Evolutionary conservation across 2,888 invertebrate genomes (phyloP), one percentile per base, ranked within the genome.

Genomic region (Tortrix viridana): DNA sequence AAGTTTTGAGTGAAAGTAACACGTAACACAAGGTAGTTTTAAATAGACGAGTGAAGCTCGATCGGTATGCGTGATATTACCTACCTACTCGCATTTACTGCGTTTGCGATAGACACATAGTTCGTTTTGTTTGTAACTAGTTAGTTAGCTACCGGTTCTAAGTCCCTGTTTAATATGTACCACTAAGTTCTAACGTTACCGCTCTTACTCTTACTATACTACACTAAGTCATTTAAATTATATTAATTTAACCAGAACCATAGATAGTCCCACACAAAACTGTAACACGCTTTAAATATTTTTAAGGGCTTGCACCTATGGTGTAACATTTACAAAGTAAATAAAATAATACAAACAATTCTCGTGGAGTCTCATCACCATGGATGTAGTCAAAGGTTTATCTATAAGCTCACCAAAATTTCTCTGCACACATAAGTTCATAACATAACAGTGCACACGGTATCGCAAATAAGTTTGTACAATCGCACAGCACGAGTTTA

Each of bases 401-500:
- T 44, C 43, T 50, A 54, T 52, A 53, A 46, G 37, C n/a, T 23
- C 44, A 52, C 5, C n/a, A 41, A 53, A 4, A 22, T 38, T 12
- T 4, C n/a, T 14, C 50, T 3, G 7, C 20, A 22, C 12, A 22
- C 53, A 56, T 32, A 22, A 37, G 7, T 50, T 32, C 32, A 32
- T 32, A 55, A n/a, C n/a, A n/a, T n/a, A 50, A 44, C 22, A 5
- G 12, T 43, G 26, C 9, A 62, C 38, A 56, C 37, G 50, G 67
- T 67, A 79, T 88, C 89, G 89, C 89, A 86, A 81, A 74, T 12
- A 32, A 12, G 32, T n/a, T n/a, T n/a, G n/a, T 71, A 84, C 88
- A 81, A 70, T 84, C 90, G 89, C 89, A 77, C 72, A 87, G 89
- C 88, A 74, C 70, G 43, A 65, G 18, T 48, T 55, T 60, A 38